These are phyloP conservation scores for Ctenoplectra terminalis DNA, from an alignment of 1,140 invertebrate genomes.

Conservation along the genomic window DNA sequence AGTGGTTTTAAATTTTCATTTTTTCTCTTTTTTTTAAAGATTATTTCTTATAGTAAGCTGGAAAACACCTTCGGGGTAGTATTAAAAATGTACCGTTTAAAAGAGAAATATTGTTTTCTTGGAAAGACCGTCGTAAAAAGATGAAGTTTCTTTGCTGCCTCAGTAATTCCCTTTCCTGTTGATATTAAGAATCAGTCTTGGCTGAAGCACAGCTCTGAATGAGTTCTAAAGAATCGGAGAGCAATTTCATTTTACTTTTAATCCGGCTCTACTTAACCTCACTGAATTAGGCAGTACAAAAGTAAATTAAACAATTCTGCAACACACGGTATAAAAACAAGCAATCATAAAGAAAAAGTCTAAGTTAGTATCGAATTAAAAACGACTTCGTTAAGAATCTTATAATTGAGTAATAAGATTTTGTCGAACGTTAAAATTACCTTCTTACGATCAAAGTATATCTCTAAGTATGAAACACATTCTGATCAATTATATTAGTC, in stretches of 20 bases:
- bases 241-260: slow-evolving; percentile 1
- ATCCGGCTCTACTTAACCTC: background rate
- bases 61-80: background rate
- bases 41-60: no score
- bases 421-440: no score
- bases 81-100: background rate
- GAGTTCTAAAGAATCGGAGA: background rate
- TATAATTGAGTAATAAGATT: no score
- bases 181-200: background rate
- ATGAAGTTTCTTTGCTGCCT: background rate
- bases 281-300: background rate
- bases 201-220: background rate
- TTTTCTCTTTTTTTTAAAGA: no score
- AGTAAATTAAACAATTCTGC: background rate
- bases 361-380: no score
- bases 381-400: no score
- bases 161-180: slow-evolving; percentile 9
- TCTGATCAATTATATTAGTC: no score
- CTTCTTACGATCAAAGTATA: no score
- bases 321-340: background rate
- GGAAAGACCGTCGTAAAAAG: background rate
- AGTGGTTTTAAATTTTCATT: no score
- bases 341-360: background rate
- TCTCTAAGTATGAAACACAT: no score
- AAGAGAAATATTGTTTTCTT: slow-evolving; percentile 14